A percentile compares a stretch with the other conserved stretches of the same genome.
Conservation (phyloP, 2,888 invertebrate genomes). For the Trichogramma dendrolimi region DNA sequence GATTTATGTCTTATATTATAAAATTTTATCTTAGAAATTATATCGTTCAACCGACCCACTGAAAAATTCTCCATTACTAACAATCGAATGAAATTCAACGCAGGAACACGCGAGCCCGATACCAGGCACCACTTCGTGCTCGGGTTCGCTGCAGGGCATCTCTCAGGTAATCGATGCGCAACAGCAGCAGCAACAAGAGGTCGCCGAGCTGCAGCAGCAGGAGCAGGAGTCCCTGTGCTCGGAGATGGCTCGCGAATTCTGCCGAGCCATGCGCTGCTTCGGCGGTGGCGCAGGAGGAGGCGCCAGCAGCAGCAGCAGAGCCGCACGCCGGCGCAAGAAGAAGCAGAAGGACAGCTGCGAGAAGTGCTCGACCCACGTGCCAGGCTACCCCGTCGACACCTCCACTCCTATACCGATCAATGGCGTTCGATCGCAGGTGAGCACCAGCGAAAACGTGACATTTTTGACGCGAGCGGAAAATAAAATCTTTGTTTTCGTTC, state of each 20-base stretch:
- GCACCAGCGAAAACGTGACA: not conserved
- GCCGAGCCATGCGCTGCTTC: slow-evolving; percentile 60
- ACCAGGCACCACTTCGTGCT: slow-evolving; percentile 35
- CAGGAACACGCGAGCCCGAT: slow-evolving; percentile 39
- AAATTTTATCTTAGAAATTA: not conserved
- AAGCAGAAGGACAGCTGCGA: slow-evolving; percentile 56
- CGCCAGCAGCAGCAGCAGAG: slow-evolving; percentile 47
- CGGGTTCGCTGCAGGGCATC: slow-evolving; percentile 51
- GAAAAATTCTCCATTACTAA: not conserved
- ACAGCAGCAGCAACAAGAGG: slow-evolving; percentile 33
- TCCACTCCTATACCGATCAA: slow-evolving; percentile 52
- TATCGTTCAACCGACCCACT: not conserved
- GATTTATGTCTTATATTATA: not conserved
- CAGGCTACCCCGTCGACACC: slow-evolving; percentile 53
- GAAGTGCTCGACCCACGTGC: slow-evolving; percentile 54
- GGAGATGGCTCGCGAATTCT: slow-evolving; percentile 72
- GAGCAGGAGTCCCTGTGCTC: slow-evolving; percentile 68
- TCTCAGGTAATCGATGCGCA: slow-evolving; percentile 45
- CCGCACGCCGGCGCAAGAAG: slow-evolving; percentile 63
- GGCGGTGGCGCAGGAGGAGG: slow-evolving; percentile 58
- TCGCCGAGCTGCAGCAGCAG: slow-evolving; percentile 28
- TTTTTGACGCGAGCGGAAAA: not conserved
- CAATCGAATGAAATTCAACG: not conserved
- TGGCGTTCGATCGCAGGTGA: slow-evolving; percentile 46
- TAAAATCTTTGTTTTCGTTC: not conserved